These are phyloP conservation scores for Zophobas morio DNA, from an alignment of 1,140 invertebrate species.

Conservation along the genomic window DNA sequence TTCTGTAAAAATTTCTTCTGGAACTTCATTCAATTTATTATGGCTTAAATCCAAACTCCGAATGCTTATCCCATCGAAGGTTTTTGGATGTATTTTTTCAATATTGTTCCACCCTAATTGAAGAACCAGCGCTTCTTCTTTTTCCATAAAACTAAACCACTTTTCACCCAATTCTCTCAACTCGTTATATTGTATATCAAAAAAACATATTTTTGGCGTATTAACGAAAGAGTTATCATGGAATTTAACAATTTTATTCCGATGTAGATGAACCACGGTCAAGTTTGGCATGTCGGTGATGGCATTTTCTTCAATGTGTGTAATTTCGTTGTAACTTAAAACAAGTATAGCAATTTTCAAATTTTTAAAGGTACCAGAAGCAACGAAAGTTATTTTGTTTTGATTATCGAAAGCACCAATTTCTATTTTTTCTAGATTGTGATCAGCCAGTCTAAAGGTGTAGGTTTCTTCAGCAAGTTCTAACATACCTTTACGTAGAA, in stretches of 20 bases:
- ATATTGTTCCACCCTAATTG: too few relatives aligned
- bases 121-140: too few relatives aligned
- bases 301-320: neutral
- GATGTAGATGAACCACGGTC: neutral
- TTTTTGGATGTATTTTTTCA: too few relatives aligned
- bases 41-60: too few relatives aligned
- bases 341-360: neutral
- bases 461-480: neutral
- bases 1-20: too few relatives aligned
- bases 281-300: neutral
- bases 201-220: neutral
- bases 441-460: neutral
- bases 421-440: neutral
- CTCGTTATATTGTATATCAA: neutral
- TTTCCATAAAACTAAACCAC: neutral
- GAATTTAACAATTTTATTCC: neutral
- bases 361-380: neutral
- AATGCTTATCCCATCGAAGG: too few relatives aligned
- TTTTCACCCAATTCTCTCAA: neutral
- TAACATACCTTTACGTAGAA: neutral
- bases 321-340: neutral
- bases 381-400: neutral
- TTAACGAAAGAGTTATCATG: neutral
- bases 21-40: too few relatives aligned
- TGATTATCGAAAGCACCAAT: neutral